Percentiles rank a stretch among this genome's conserved stretches.
Conservation (phyloP, 2,888 invertebrate species). For the Campopleginae sp. region DNA sequence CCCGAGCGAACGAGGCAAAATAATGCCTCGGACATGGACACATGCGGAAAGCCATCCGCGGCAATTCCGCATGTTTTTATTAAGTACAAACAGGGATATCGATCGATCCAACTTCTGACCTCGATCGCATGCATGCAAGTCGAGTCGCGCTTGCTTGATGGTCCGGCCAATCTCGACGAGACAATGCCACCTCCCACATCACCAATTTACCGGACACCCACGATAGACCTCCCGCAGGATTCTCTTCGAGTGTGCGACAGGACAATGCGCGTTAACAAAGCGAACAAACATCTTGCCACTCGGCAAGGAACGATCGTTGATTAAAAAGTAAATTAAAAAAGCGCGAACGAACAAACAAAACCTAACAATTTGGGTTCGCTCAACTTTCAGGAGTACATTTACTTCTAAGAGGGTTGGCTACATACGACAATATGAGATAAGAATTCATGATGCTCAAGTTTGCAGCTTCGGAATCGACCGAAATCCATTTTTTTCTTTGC, state of each 20-base stretch:
- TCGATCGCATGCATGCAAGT: conserved; percentile 70
- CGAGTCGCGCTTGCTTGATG: conserved; percentile 76
- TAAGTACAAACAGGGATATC: conserved; percentile 2
- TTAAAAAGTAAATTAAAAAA: not conserved
- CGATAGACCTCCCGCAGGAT: conserved; percentile 74
- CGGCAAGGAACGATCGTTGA: not conserved
- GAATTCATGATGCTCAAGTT: no score
- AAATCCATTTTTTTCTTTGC: no score
- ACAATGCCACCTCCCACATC: conserved; percentile 80
- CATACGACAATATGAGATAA: no score
- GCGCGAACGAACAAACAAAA: not conserved
- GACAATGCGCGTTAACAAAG: conserved; percentile 1
- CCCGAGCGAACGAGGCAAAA: conserved; percentile 48
- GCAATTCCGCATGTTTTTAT: not conserved
- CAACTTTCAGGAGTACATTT: conserved; percentile 31
- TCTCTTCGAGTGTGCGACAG: conserved; percentile 26
- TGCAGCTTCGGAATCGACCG: no score
- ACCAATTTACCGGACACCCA: conserved; percentile 82
- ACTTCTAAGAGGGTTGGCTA: no score
- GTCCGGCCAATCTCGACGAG: conserved; percentile 80
- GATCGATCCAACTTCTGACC: conserved; percentile 63
- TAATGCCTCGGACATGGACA: not conserved
- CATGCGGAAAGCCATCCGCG: not conserved
- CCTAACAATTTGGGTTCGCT: not conserved
- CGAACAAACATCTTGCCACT: not conserved